A percentile compares a stretch with the other conserved stretches of the same genome.
These are phyloP conservation scores for Denticeps clupeoides DNA, from an alignment of 2,797 vertebrate genomes.

Conservation along the genomic window DNA sequence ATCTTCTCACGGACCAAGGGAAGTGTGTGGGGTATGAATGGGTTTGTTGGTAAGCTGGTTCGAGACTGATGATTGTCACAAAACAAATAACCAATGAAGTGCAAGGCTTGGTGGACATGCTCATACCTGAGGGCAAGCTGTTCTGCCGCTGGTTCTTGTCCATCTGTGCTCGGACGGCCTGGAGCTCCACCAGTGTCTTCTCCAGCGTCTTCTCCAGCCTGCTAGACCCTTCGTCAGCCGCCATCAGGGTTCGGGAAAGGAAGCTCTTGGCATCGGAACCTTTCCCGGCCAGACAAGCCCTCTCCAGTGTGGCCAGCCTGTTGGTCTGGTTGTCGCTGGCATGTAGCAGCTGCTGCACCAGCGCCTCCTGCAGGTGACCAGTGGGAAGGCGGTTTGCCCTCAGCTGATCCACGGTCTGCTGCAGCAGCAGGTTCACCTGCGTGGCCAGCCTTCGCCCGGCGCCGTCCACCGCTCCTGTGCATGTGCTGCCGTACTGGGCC, in stretches of 20 bases:
- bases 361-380: constrained; percentile 30
- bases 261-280: constrained; percentile 25
- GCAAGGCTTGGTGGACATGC: no score
- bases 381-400: constrained; percentile 24
- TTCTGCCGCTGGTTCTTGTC: constrained; percentile 24
- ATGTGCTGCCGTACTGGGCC: constrained; percentile 45
- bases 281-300: constrained; percentile 34
- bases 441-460: constrained; percentile 38
- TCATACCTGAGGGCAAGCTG: constrained; percentile 71
- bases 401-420: constrained; percentile 36
- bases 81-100: no score
- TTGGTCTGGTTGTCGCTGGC: constrained; percentile 43
- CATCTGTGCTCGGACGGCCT: constrained; percentile 41
- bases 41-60: no score
- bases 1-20: no score
- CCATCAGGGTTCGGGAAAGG: constrained; percentile 25
- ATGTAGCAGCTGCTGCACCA: constrained; percentile 59
- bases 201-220: constrained; percentile 38
- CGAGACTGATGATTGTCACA: no score
- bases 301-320: constrained; percentile 62
- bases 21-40: no score
- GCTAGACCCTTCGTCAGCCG: constrained; percentile 27
- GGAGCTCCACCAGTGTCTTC: constrained; percentile 48
- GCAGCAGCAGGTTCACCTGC: constrained; percentile 51
- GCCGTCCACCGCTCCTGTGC: constrained; percentile 41